A percentile compares a stretch with the other conserved stretches of the same genome.
Evolutionary conservation across 1,140 invertebrate genomes (phyloP).

Genomic region (Magallana angulata): DNA sequence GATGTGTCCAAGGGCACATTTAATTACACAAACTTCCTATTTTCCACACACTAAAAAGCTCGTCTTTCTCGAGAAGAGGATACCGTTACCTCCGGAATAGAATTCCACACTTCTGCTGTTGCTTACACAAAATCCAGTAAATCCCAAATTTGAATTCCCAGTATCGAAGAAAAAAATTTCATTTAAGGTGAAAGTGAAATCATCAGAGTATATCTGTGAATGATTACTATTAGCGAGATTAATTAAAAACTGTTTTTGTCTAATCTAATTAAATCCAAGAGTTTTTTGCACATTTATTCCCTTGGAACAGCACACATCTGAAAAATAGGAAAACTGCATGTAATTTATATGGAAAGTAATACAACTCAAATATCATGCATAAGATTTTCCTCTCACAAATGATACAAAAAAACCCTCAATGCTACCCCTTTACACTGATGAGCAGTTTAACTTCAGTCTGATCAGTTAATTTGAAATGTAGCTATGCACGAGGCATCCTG

Average conservation of each 20-base stretch:
- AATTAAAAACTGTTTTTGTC: slow-evolving; percentile 26
- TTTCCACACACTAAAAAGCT: too few relatives aligned
- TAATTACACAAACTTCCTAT: too few relatives aligned
- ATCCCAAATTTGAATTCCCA: slow-evolving; percentile 28
- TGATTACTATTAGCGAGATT: slow-evolving; percentile 23
- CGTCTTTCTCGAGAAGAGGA: too few relatives aligned
- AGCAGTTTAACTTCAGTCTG: too few relatives aligned
- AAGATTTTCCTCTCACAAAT: too few relatives aligned
- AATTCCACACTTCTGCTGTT: neutral
- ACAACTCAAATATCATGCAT: neutral
- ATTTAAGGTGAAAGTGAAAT: slow-evolving; percentile 28
- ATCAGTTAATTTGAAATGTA: too few relatives aligned
- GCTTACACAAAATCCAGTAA: slow-evolving; percentile 26
- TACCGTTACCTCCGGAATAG: too few relatives aligned
- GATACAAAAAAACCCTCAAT: too few relatives aligned
- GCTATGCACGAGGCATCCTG: too few relatives aligned
- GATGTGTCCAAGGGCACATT: too few relatives aligned
- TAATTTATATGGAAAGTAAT: neutral
- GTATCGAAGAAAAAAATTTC: slow-evolving; percentile 29
- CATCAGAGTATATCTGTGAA: slow-evolving; percentile 31
- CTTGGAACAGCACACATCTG: slow-evolving; percentile 26
- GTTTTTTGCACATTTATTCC: slow-evolving; percentile 4
- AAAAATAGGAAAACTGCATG: neutral
- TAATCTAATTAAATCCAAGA: slow-evolving; percentile 38
- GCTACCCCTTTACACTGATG: too few relatives aligned